Evolutionary conservation across 64 coral and sea anemone species (phyloP), one percentile per base, ranked within the genome.

Genomic region (Acropora yongei): DNA sequence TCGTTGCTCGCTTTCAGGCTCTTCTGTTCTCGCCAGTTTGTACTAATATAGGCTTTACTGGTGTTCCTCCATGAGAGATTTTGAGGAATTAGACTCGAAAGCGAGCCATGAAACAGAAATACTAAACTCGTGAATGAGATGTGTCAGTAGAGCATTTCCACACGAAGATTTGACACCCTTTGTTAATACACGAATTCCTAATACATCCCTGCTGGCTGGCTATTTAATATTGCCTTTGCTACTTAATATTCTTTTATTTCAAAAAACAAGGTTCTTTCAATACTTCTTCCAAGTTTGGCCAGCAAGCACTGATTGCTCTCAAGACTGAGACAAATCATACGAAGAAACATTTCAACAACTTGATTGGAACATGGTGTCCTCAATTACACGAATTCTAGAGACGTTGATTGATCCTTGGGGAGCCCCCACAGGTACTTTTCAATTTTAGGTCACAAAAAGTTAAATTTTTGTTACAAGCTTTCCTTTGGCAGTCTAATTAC

Each of bases 111-210:
- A 48, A 49, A 18, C 41, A 67, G 63, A 39, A 69, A 47, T 8
- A 16, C 60, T 85, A 19, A 18, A 47, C 65, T 85, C 6, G 44
- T 85, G 63, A 85, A 85, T 69, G 16, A 85, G 49, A 85, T 39
- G 63, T 83, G 82, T 71, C 82, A 71, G 41, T 43, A 6, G 42
- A 85, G 10, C 82, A 7, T 85, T 71, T n/a, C 43, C 63, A 47
- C 16, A 53, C 80, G 47, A 7, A 46, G 43, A 47, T 46, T 17
- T 83, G 30, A 5, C 4, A 18, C 55, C 11, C 12, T 65, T n/a
- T 43, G 3, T 44, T 16, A 13, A 43, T 60, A 45, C 80, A 84
- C 69, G 44, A 45, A 85, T 84, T 69, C 82, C 41, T 6, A 71
- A 44, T 16, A 8, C 43, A 71, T 8, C 66, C 82, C 82, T 49